Evolutionary conservation across 2,797 vertebrate genomes (phyloP), one percentile per base, ranked within the genome.

Genomic region (Hemibagrus guttatus): DNA sequence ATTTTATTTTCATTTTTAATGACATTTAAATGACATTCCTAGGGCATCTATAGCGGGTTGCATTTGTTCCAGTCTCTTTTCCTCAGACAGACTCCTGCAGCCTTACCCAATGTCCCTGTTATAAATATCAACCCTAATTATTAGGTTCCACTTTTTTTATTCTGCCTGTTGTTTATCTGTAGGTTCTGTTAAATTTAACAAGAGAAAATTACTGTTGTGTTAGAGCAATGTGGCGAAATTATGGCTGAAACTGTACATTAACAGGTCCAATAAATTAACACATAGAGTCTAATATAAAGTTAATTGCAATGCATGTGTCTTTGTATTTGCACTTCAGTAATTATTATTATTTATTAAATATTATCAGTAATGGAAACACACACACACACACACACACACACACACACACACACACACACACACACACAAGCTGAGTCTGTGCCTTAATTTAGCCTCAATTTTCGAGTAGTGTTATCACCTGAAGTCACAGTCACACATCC

Each of bases 191-290:
- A 46, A 63, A 4, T 17, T 63, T 17, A 63, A 81, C 7, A n/a
- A 63, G 23, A 80, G 35, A 63, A 63, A 81, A n/a, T 63, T 81
- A 63, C n/a, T 42, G 35, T 42, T 61, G 56, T 61, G 56, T 42
- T 17, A 9, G 1, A 63, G 58, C 23, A 80, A n/a, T 17, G 56
- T 61, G 58, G 35, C n/a, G n/a, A 63, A 81, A 58, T 54, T 31
- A 0, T 42, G n/a, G 23, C 23, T 81, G 79, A 81, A n/a, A 81
- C 31, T 21, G 11, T 19, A 23, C 28, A 19, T 61, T 59, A 42
- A 80, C 21, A 80, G 76, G 83, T 87, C 63, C 87, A 87, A 84
- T 88, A 85, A 83, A 87, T 88, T 84, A 91, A 76, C 83, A 74
- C 85, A 84, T 79, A 72, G 59, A 83, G 86, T 87, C 89, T 87